Percentiles rank a stretch among this genome's conserved stretches.
These are phyloP conservation scores for Shinisaurus crocodilurus DNA, from an alignment of 2,113 vertebrate genomes.

Conservation along the genomic window DNA sequence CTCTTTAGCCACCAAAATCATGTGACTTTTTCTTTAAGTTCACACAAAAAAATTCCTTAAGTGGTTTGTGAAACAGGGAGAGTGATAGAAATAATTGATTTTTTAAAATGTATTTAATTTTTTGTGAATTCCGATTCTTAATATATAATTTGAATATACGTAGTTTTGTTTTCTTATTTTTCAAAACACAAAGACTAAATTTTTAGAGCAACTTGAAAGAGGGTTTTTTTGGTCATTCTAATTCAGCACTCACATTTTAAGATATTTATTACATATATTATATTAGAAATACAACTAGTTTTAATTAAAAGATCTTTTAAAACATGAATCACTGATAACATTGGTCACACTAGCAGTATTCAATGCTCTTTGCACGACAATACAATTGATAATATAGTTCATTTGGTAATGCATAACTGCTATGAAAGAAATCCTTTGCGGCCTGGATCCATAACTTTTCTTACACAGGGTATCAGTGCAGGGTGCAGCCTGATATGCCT, in stretches of 20 bases:
- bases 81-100: background rate
- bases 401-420: background rate
- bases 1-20: conserved; percentile 71
- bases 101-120: background rate
- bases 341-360: background rate
- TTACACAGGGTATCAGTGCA: too few relatives aligned
- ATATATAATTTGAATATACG: background rate
- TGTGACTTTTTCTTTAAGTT: conserved; percentile 15
- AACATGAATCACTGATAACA: background rate
- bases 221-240: background rate
- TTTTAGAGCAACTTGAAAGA: background rate
- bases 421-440: background rate
- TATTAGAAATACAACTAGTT: background rate
- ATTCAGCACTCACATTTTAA: background rate
- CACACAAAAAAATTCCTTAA: background rate
- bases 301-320: background rate
- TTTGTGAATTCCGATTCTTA: background rate
- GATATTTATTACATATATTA: background rate
- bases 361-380: background rate
- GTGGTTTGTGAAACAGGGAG: background rate
- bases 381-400: background rate
- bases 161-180: background rate
- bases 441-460: background rate
- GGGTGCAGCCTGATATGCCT: too few relatives aligned
- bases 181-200: background rate